Percentiles rank a stretch among this genome's conserved stretches.
phyloP scores from a whole-genome alignment of 2,113 vertebrate species.

The Pseudonaja textilis region DNA sequence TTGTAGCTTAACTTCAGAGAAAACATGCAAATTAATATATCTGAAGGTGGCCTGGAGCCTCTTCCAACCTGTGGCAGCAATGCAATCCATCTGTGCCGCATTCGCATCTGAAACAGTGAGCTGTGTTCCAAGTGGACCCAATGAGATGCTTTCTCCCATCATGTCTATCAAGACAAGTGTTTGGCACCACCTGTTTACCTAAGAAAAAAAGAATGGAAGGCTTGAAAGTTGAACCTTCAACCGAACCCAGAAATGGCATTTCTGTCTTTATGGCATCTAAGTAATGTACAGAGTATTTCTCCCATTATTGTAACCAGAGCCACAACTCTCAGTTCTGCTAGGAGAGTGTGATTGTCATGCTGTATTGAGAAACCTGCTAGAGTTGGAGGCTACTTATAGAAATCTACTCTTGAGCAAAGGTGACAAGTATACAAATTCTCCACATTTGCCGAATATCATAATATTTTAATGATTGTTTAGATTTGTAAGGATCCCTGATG shows the following conservation, averaged over 20 bases:
- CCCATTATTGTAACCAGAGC: too few species aligned
- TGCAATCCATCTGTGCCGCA: fast-evolving
- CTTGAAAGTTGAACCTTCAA: neutral
- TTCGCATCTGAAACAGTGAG: fast-evolving
- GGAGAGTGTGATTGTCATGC: neutral
- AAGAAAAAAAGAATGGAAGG: neutral
- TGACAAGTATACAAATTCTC: neutral
- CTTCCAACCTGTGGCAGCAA: neutral
- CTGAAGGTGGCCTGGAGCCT: neutral
- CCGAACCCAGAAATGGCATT: neutral
- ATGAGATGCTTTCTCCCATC: fast-evolving
- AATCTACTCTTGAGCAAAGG: neutral
- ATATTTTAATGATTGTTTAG: neutral
- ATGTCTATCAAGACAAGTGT: fast-evolving
- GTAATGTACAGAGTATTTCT: too few species aligned
- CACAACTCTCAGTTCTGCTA: too few species aligned
- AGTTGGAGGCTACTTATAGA: neutral
- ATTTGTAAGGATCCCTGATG: neutral
- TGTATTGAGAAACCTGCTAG: too few species aligned
- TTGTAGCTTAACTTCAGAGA: neutral
- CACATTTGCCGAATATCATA: neutral
- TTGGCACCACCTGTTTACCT: fast-evolving
- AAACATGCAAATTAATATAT: neutral
- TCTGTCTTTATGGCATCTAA: too few species aligned
- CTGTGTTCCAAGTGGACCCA: neutral